Conservation (phyloP, 2,888 invertebrate species). For the Perizoma affinitatum region DNA sequence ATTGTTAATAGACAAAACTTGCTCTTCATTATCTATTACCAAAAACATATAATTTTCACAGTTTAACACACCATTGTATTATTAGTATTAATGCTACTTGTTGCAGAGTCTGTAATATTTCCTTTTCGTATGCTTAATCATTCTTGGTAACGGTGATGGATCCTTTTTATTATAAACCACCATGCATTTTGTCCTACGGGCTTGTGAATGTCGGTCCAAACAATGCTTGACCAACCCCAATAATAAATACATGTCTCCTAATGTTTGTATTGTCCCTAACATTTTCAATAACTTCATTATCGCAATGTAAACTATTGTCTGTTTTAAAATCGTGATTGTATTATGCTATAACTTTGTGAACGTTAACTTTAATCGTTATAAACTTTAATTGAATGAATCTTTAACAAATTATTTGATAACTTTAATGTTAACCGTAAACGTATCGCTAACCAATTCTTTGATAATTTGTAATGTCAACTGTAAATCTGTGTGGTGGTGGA, state of each 20-base stretch:
- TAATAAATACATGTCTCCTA: conserved; percentile 18
- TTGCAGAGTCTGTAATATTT: conserved; percentile 63
- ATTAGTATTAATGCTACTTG: conserved; percentile 31
- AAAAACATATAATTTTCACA: conserved; percentile 25
- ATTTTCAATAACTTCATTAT: conserved; percentile 2
- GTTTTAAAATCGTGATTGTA: not conserved
- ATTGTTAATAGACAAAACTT: conserved; percentile 45
- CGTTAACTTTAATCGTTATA: conserved; percentile 1
- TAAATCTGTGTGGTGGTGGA: conserved; percentile 52
- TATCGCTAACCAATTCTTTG: no score
- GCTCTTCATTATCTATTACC: conserved; percentile 23
- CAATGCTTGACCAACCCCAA: conserved; percentile 45
- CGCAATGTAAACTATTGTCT: conserved; percentile 8
- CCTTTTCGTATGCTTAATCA: conserved; percentile 79
- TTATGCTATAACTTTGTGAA: conserved; percentile 13
- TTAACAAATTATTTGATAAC: no score
- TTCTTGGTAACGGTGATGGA: conserved; percentile 83
- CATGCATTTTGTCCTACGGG: conserved; percentile 55
- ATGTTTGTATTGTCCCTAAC: conserved; percentile 10
- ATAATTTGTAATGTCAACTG: not conserved
- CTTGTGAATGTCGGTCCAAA: conserved; percentile 59
- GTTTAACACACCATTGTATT: conserved; percentile 27
- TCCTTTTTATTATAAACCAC: conserved; percentile 62
- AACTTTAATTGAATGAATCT: not conserved
- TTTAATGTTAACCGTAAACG: no score